A percentile compares a stretch with the other conserved stretches of the same genome.
Conservation (phyloP, 2,888 invertebrate species). For the Elgonia sp. region DNA sequence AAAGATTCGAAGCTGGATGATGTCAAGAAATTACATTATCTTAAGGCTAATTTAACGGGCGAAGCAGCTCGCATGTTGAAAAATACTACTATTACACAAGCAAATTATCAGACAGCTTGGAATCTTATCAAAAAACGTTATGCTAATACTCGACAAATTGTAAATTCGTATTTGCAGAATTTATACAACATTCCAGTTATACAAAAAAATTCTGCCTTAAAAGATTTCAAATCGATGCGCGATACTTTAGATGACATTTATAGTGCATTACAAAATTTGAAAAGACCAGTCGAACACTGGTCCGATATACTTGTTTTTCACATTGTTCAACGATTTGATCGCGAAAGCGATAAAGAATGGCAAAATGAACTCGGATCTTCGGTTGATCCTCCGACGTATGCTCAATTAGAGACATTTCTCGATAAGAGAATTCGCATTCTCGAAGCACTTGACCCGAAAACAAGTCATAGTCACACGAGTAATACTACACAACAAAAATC, state of each 20-base stretch:
- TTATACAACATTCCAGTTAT: neutral
- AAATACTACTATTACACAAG: neutral
- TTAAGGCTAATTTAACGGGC: constrained; percentile 2
- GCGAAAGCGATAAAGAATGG: constrained; percentile 9
- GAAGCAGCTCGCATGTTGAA: constrained; percentile 25
- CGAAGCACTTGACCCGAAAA: too few species aligned
- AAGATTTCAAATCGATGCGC: constrained; percentile 14
- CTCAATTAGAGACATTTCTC: constrained; percentile 30
- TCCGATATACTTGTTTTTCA: constrained; percentile 24
- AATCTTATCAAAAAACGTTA: constrained; percentile 23
- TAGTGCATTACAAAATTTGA: neutral
- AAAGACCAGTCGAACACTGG: constrained; percentile 14
- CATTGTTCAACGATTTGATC: constrained; percentile 16
- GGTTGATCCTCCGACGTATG: constrained; percentile 12
- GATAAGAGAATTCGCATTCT: constrained; percentile 28
- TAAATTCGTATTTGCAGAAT: neutral
- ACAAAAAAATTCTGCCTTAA: neutral
- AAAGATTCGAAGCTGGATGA: neutral
- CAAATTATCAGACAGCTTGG: constrained; percentile 28
- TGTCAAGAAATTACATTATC: constrained; percentile 7
- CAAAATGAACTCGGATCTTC: neutral
- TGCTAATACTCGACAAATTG: neutral
- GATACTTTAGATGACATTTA: neutral
- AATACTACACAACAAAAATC: neutral
- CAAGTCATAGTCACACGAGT: neutral